Evolutionary conservation across 2,113 vertebrate species (phyloP), one percentile per base, ranked within the genome.

Genomic region (Epinephelus moara): DNA sequence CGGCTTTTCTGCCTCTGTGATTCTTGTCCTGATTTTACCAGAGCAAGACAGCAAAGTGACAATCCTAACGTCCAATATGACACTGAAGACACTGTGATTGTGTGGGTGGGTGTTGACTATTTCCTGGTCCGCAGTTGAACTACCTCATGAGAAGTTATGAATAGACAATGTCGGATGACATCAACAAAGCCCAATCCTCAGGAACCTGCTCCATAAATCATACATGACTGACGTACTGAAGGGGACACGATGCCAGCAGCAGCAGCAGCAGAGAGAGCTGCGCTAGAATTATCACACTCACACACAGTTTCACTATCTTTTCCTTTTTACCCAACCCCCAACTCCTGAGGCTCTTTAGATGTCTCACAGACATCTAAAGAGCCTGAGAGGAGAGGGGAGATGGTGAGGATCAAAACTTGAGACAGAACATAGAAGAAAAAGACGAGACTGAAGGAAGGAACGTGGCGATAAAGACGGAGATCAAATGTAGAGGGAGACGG

Each of bases 281-380:
- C 78, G 70, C 76, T 75, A 59, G 81, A 74, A 80, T 84, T 59
- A 86, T 87, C 88, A 80, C 80, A 72, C 85, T 82, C 73, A 53
- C 76, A 56, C 68, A 70, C 74, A 85, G 82, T 72, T 77, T 85
- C 86, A 79, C 77, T 82, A 82, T 84, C 67, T 85, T 70, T 79
- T 45, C 7, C 81, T 80, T 90, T 85, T 77, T 81, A 76, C 81
- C 91, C 91, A 87, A 84, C 90, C 91, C 90, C 89, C 92, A 81
- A 88, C 89, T 91, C 86, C 79, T 53, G 81, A 55, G 75, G 86
- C 85, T 86, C 85, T 70, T 85, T 30, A 92, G 86, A 91, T 81
- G 86, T 90, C 82, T 92, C 53, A 4, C 33, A 80, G 75, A 86
- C 85, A 90, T 90, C 90, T 78, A 81, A 82, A 76, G 81, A 85